Base-by-base conservation (phyloP, 2,113 vertebrate species). In the Cyphomyrus plagiostoma region DNA sequence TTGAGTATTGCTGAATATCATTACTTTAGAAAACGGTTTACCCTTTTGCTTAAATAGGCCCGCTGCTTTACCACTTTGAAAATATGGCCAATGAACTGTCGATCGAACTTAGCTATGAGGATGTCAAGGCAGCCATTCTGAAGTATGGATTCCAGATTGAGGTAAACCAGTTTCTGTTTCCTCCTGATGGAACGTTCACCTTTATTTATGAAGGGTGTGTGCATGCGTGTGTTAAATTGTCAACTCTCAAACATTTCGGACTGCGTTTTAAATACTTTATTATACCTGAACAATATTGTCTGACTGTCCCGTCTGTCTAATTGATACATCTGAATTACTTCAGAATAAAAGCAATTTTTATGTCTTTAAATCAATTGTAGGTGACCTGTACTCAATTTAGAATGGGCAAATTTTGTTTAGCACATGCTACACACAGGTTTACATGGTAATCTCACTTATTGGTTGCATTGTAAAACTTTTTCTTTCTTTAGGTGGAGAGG, bases 51-150 rank as follows among this genome's bases (percentile, higher is more conserved):
- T 80, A 90, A 91, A 15, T 90, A 99, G 98, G 98, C 91, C 98
- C 98, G 66, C 95, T 99, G 49, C 94, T 99, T 74, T 99, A 99
- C 93, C 98, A 99, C 93, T 99, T 98, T 94, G 98, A 99, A 95
- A 99, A 99, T 93, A 95, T 99, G 96, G 98, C 98, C 93, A 98
- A 98, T 92, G 98, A 99, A 93, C 96, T 99, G 91, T 99, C 98
- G 86, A 97, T 99, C 93, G 98, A 99, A 94, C 95, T 99, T 89
- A 99, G 98, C 93, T 99, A 98, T 0, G 98, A 99, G 92, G 98
- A 99, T 93, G 97, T 99, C 90, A 97, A 97, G 94, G 95, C 95
- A 53, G 97, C 97, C 35, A 97, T 99, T 90, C 91, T 98, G 70
- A 97, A 98, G 53, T 96, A 97, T 92, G 98, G 98, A 94, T 99